Evolutionary conservation across 2,888 invertebrate genomes (phyloP).

Genomic region (Noctua fimbriata): DNA sequence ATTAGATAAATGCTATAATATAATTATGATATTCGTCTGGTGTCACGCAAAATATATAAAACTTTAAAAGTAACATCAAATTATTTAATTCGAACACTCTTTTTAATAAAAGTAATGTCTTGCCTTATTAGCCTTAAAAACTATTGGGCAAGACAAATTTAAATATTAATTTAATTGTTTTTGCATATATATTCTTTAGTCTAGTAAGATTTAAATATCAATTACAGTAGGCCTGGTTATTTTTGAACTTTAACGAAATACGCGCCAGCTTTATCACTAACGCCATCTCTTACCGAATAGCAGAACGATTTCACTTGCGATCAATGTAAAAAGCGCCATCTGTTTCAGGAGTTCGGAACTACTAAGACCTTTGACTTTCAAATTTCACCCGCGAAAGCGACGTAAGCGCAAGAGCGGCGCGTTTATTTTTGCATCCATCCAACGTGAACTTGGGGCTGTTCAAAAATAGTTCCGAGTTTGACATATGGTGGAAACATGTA

Average conservation of each 20-base stretch:
- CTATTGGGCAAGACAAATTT: neutral
- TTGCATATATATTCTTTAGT: neutral
- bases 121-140: neutral
- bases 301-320: slow-evolving; percentile 25
- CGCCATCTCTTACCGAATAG: slow-evolving; percentile 71
- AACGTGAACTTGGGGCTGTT: slow-evolving; percentile 87
- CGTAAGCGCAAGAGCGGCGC: slow-evolving; percentile 67
- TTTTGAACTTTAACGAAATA: neutral
- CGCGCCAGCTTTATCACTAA: neutral
- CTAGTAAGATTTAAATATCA: neutral
- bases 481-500: slow-evolving; percentile 89
- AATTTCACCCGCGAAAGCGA: slow-evolving; percentile 61
- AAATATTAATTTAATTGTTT: neutral
- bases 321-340: slow-evolving; percentile 73
- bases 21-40: neutral
- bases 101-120: no score
- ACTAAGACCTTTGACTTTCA: slow-evolving; percentile 10
- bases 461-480: slow-evolving; percentile 89
- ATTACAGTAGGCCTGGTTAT: neutral
- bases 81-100: neutral
- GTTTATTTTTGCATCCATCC: slow-evolving; percentile 78
- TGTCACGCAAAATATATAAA: neutral
- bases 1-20: neutral
- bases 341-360: slow-evolving; percentile 50
- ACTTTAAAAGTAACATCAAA: neutral